Percentiles rank a stretch among this genome's conserved stretches.
Evolutionary conservation across 2,888 invertebrate species (phyloP).

Genomic region (Rhabditophanes sp.): DNA sequence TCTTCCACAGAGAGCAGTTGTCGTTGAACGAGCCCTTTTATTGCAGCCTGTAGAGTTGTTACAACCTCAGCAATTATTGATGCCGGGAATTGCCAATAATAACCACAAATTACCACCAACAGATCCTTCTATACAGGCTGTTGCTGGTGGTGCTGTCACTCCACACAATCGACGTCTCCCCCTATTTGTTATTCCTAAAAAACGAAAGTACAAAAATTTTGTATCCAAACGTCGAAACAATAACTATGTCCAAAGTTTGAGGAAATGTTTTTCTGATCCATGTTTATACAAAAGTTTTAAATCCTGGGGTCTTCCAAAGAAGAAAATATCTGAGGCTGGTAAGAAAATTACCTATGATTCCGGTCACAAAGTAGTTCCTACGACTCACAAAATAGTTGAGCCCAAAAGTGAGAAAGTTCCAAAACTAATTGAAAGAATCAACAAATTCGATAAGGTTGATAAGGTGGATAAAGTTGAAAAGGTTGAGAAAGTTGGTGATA

Average conservation of each 20-base stretch:
- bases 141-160: background rate
- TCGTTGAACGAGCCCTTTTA: no score
- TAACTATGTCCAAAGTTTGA: slow-evolving; percentile 24
- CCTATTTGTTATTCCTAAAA: slow-evolving; percentile 37
- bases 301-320: slow-evolving; percentile 20
- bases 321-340: slow-evolving; percentile 1
- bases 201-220: slow-evolving; percentile 40
- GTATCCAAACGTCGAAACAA: slow-evolving; percentile 35
- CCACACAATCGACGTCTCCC: slow-evolving; percentile 10
- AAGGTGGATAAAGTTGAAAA: no score
- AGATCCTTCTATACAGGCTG: no score
- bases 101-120: no score
- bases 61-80: no score
- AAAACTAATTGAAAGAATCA: no score
- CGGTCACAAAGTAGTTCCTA: background rate
- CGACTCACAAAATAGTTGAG: slow-evolving; percentile 2
- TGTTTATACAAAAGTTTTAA: slow-evolving; percentile 35
- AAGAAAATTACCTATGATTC: background rate
- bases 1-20: background rate
- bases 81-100: no score
- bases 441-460: no score
- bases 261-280: slow-evolving; percentile 36
- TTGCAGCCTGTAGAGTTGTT: background rate
- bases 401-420: no score
- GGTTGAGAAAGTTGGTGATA: no score